These are phyloP conservation scores for Axis porcinus DNA, from an alignment of 2,113 vertebrate genomes.

Conservation along the genomic window DNA sequence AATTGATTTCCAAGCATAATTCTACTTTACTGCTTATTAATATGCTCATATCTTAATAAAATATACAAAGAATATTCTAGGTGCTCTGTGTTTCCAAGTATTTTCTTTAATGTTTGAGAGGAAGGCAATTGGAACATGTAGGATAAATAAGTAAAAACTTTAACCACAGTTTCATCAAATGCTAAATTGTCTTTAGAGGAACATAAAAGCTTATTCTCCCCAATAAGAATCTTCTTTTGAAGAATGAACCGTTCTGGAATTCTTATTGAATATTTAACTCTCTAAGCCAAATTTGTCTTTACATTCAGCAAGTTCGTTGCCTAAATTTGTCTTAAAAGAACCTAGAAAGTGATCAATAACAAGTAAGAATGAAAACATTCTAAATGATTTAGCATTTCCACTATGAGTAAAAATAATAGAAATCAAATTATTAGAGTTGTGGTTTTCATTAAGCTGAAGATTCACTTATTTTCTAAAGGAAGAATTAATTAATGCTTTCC, in stretches of 20 bases:
- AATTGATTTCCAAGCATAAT: not conserved
- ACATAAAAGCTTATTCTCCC: not conserved
- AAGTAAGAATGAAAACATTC: not conserved
- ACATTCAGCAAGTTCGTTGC: not conserved
- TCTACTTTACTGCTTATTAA: not conserved
- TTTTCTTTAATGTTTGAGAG: not conserved
- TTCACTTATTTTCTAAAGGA: conserved; percentile 30
- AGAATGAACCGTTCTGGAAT: not conserved
- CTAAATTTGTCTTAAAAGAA: not conserved
- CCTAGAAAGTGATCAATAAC: not conserved
- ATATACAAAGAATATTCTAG: not conserved
- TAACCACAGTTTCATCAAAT: not conserved
- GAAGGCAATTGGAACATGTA: not conserved
- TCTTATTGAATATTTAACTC: not conserved
- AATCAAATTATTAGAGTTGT: not conserved
- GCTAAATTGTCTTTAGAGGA: not conserved
- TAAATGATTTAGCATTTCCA: not conserved
- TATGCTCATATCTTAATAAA: not conserved
- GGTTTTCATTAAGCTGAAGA: conserved; percentile 16
- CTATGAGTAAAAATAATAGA: not conserved
- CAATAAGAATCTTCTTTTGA: not conserved
- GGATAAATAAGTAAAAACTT: not conserved
- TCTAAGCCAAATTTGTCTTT: not conserved
- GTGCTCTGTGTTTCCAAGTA: not conserved
- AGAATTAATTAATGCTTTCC: not conserved